Evolutionary conservation across 2,797 vertebrate genomes (phyloP).

Genomic region (Schizopygopsis pylzovi): DNA sequence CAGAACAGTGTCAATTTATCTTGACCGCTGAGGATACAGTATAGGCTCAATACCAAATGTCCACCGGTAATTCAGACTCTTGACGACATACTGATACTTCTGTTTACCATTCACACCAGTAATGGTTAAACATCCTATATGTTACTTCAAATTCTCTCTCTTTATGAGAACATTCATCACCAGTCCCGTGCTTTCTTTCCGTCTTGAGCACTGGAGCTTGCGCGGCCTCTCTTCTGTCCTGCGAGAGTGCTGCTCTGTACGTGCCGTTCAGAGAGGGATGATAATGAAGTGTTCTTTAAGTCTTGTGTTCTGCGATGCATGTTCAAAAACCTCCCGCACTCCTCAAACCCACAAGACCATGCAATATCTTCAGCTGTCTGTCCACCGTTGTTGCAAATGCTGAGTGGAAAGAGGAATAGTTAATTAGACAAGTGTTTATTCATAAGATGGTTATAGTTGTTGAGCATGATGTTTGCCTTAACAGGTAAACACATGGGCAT

Average conservation of each 20-base stretch:
- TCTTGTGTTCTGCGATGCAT: conserved; percentile 69
- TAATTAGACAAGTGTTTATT: not conserved
- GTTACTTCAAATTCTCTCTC: not conserved
- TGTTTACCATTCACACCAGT: conserved; percentile 1
- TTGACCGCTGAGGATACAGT: not conserved
- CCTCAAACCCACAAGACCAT: conserved; percentile 74
- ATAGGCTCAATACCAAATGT: conserved; percentile 7
- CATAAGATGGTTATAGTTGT: not conserved
- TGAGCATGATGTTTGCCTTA: not conserved
- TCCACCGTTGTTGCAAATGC: conserved; percentile 79
- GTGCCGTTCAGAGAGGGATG: not conserved
- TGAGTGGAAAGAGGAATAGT: conserved; percentile 44
- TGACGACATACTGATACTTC: not conserved
- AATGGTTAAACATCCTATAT: not conserved
- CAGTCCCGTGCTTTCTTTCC: conserved; percentile 74
- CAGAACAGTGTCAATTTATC: not conserved
- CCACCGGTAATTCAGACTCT: not conserved
- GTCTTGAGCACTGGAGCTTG: conserved; percentile 50
- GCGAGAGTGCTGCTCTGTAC: conserved; percentile 34
- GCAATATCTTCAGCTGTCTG: conserved; percentile 82
- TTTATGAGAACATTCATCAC: conserved; percentile 55
- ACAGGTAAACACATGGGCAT: not conserved
- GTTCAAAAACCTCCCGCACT: conserved; percentile 79
- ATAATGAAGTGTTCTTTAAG: conserved; percentile 57
- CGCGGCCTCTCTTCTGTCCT: conserved; percentile 66